phyloP scores from a whole-genome alignment of 2,113 vertebrate species.

The Oryzias javanicus region DNA sequence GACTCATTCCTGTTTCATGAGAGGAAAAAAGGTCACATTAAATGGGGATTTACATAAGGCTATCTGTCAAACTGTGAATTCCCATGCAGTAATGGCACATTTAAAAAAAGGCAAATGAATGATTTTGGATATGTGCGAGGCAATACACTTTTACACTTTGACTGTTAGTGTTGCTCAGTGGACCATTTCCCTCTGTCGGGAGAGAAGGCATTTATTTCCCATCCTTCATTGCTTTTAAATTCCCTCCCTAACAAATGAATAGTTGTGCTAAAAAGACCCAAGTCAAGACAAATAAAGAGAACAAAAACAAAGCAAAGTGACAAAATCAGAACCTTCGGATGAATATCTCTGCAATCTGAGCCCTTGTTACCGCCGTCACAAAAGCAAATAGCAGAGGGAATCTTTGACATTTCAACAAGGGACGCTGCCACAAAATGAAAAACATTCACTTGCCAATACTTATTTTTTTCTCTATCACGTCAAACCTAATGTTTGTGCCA shows the following conservation, averaged over 20 bases:
- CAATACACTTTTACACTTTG: slow-evolving; percentile 8
- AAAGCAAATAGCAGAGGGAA: slow-evolving; percentile 9
- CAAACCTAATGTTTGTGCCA: slow-evolving; percentile 26
- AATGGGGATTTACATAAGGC: slow-evolving; percentile 55
- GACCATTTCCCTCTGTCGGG: slow-evolving; percentile 25
- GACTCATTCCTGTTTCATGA: slow-evolving; percentile 59
- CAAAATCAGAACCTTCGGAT: slow-evolving; percentile 10
- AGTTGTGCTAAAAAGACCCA: slow-evolving; percentile 13
- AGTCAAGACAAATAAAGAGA: slow-evolving; percentile 8
- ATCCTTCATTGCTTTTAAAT: slow-evolving; percentile 38
- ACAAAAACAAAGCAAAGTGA: not conserved
- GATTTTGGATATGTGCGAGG: slow-evolving; percentile 13
- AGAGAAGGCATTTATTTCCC: slow-evolving; percentile 36
- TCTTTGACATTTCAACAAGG: slow-evolving; percentile 29
- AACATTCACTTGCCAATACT: slow-evolving; percentile 43
- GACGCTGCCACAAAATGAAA: slow-evolving; percentile 26
- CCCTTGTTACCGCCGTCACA: slow-evolving; percentile 21
- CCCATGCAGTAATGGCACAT: slow-evolving; percentile 30
- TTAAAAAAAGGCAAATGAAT: slow-evolving; percentile 46
- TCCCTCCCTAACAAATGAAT: slow-evolving; percentile 31
- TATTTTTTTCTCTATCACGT: slow-evolving; percentile 33
- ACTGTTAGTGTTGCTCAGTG: slow-evolving; percentile 6
- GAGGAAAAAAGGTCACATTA: slow-evolving; percentile 62
- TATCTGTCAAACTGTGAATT: slow-evolving; percentile 37
- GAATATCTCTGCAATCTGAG: slow-evolving; percentile 31